phyloP scores from a whole-genome alignment of 2,888 invertebrate species.

The Stegophylla sp. region DNA sequence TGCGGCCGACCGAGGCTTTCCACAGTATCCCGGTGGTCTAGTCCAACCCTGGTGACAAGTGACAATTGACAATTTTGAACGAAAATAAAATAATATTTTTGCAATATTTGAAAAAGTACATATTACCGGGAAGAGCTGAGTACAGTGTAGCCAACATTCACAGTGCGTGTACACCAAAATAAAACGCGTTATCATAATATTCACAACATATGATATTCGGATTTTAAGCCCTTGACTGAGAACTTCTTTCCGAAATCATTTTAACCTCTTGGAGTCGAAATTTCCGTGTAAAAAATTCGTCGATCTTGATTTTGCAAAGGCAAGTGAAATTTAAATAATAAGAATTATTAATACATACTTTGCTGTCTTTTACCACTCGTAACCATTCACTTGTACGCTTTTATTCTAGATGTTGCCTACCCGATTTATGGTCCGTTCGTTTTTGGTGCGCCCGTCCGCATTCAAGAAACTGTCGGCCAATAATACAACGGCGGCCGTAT shows the following conservation, averaged over 20 bases:
- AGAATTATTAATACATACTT: too few species aligned
- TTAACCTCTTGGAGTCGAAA: not conserved
- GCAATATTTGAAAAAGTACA: not conserved
- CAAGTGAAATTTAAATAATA: not conserved
- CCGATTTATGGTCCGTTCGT: constrained; percentile 17
- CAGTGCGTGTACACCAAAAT: not conserved
- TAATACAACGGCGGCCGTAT: constrained; percentile 10
- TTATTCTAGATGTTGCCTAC: constrained; percentile 37
- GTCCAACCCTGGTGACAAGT: too few species aligned
- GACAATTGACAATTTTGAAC: too few species aligned
- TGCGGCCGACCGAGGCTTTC: too few species aligned
- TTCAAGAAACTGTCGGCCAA: constrained; percentile 23
- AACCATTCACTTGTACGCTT: not conserved
- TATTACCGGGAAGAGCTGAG: not conserved
- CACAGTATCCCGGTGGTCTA: too few species aligned
- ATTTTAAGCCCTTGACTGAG: constrained; percentile 32
- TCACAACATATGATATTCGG: constrained; percentile 28
- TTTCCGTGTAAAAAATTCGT: not conserved
- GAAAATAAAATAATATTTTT: not conserved
- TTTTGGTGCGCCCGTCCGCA: constrained; percentile 26
- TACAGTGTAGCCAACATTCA: constrained; percentile 1
- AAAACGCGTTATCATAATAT: constrained; percentile 1
- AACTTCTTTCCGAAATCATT: not conserved
- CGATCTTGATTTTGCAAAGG: not conserved
- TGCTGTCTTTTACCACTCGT: not conserved